These are phyloP conservation scores for Pediacus dermestoides DNA, from an alignment of 2,888 invertebrate genomes.

Conservation along the genomic window DNA sequence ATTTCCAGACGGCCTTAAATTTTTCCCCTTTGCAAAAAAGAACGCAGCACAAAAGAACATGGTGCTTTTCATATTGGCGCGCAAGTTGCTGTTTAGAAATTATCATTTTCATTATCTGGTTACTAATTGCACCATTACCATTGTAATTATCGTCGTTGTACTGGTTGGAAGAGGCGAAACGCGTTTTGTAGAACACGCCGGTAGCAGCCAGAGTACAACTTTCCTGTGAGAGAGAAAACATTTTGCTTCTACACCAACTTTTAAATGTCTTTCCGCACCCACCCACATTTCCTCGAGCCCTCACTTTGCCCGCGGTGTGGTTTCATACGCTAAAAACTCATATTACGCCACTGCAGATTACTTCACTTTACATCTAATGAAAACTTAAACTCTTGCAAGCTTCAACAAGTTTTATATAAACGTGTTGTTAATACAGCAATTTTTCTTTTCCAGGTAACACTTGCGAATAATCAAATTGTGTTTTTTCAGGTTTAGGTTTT, in stretches of 20 bases:
- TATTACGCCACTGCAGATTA: constrained; percentile 9
- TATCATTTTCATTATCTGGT: constrained; percentile 44
- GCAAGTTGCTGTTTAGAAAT: constrained; percentile 25
- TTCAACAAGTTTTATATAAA: constrained; percentile 8
- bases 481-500: too few relatives aligned
- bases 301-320: too few relatives aligned
- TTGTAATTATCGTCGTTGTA: constrained; percentile 39
- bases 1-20: too few relatives aligned
- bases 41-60: not conserved
- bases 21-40: too few relatives aligned
- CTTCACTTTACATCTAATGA: constrained; percentile 13
- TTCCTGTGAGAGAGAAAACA: constrained; percentile 16
- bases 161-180: constrained; percentile 22
- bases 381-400: constrained; percentile 11
- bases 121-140: constrained; percentile 42
- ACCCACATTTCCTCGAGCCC: too few relatives aligned
- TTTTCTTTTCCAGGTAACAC: too few relatives aligned
- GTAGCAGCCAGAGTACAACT: not conserved
- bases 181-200: not conserved
- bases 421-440: too few relatives aligned
- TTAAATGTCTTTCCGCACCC: constrained; percentile 26
- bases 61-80: not conserved
- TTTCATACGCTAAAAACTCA: constrained; percentile 8
- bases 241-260: constrained; percentile 16
- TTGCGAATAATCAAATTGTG: too few relatives aligned